These are phyloP conservation scores for Hedychridium roseum DNA, from an alignment of 2,888 invertebrate species.

Conservation along the genomic window DNA sequence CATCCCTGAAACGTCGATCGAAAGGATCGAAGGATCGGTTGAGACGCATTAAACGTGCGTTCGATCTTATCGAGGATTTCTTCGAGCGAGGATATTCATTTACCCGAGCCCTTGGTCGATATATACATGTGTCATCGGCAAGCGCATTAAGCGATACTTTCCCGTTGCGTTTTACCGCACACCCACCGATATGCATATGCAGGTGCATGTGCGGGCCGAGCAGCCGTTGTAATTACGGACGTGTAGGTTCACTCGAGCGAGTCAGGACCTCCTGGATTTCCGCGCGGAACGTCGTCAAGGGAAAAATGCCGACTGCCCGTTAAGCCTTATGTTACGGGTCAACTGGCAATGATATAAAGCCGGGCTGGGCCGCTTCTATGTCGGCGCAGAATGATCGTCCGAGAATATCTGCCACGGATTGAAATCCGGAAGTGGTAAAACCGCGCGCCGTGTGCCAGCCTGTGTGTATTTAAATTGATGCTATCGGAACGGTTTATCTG, in stretches of 20 bases:
- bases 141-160: conserved; percentile 50
- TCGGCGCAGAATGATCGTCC: conserved; percentile 25
- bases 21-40: too few species aligned
- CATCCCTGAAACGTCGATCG: too few species aligned
- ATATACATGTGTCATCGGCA: too few species aligned
- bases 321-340: conserved; percentile 40
- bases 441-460: too few species aligned
- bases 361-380: neutral
- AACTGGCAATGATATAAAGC: conserved; percentile 14
- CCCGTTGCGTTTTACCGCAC: conserved; percentile 32
- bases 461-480: too few species aligned
- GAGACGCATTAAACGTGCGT: too few species aligned
- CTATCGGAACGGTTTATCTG: too few species aligned
- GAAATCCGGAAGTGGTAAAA: too few species aligned
- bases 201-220: conserved; percentile 3
- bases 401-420: too few species aligned
- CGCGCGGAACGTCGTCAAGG: conserved; percentile 19
- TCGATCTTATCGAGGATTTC: too few species aligned
- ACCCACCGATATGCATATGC: conserved; percentile 9
- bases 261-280: conserved; percentile 35
- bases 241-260: conserved; percentile 31
- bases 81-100: too few species aligned
- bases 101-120: too few species aligned
- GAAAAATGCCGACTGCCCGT: conserved; percentile 32
- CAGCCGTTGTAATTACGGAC: neutral